Evolutionary conservation across 2,113 vertebrate genomes (phyloP), one percentile per base, ranked within the genome.

Genomic region (Campylorhamphus procurvoides): DNA sequence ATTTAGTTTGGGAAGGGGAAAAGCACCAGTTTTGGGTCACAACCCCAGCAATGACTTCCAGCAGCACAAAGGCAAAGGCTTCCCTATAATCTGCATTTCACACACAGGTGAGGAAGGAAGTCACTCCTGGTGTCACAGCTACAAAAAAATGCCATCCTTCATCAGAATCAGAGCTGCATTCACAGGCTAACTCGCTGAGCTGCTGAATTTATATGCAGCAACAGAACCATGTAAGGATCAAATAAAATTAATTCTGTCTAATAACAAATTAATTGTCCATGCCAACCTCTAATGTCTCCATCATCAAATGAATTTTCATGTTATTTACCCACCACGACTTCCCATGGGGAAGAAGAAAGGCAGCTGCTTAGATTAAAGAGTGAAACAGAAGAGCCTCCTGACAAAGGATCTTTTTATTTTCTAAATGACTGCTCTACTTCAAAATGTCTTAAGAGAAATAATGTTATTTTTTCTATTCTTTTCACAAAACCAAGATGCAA

Each of bases 251-350:
- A 95, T 96, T 97, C 96, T 88, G 76, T 95, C 94, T 93, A 97
- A 96, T 96, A 96, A 97, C 94, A 96, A 97, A 96, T 96, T 96
- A 96, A 97, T 97, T 97, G 94, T 94, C 92, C 96, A 93, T 84
- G 83, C 93, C 96, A 97, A 95, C 94, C 86, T 95, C 93, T 96
- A 96, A 97, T 87, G 92, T 95, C 92, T 97, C 94, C 93, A 93
- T 96, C 93, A 93, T 87, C 93, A 96, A 95, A 96, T 94, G 96
- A 81, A 95, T 96, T 96, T 96, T 92, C 73, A 37, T 96, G 69
- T 95, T 97, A 97, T 95, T 96, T 96, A 95, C 94, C 92, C 93
- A 95, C 85, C 96, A 76, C 85, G 94, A 93, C 96, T 93, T 95
- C 96, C 93, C 96, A 90, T 5, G 3, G 86, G 93, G 88, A 96